Evolutionary conservation across 2,113 vertebrate species (phyloP).

Genomic region (Ptilonorhynchus violaceus): DNA sequence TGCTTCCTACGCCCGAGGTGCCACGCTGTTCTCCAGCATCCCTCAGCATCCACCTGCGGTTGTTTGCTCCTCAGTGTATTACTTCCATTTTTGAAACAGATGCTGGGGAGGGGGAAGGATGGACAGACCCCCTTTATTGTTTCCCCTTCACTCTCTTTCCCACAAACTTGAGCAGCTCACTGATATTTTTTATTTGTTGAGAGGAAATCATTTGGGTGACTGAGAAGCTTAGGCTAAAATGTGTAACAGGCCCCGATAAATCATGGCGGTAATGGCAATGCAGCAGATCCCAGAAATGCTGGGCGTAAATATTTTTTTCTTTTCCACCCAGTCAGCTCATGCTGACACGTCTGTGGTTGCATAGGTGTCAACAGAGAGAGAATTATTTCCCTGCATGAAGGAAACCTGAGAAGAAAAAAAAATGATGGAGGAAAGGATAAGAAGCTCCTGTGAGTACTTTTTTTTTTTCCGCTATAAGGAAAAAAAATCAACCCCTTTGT

Average conservation of each 20-base stretch:
- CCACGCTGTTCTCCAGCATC: background rate
- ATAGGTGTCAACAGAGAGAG: background rate
- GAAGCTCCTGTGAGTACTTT: background rate
- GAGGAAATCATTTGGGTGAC: background rate
- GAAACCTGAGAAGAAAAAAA: background rate
- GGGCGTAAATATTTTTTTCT: conserved; percentile 19
- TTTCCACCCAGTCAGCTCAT: conserved; percentile 20
- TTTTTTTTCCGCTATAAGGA: background rate
- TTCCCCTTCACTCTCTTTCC: background rate
- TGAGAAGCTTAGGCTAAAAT: background rate
- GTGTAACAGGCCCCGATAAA: background rate
- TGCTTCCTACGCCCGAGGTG: accelerated
- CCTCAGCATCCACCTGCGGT: background rate
- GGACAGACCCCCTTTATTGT: background rate
- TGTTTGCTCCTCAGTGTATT: accelerated
- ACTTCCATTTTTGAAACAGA: background rate
- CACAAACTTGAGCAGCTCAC: background rate
- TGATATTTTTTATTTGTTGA: background rate
- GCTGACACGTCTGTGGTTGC: background rate
- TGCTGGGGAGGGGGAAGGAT: accelerated
- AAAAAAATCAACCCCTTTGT: background rate
- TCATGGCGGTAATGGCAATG: background rate
- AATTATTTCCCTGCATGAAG: conserved; percentile 12
- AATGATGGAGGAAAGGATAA: background rate
- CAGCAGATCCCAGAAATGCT: background rate